Conservation (phyloP, 2,797 vertebrate species). For the Platalea minor region DNA sequence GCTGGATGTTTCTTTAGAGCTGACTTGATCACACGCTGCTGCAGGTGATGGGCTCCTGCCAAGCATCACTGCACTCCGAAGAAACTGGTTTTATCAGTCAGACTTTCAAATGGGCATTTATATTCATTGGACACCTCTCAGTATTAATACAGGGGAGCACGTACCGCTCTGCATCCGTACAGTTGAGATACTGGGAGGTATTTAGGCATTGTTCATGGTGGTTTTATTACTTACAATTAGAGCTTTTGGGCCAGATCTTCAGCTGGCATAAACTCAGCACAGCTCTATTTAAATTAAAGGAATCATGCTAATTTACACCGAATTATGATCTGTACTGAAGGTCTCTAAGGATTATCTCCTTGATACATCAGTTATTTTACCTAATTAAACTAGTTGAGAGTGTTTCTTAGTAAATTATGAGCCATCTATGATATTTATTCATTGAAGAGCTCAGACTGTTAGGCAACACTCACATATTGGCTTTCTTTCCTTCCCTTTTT, state of each 20-base stretch:
- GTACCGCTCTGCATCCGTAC: neutral
- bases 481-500: neutral
- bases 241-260: neutral
- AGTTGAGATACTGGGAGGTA: neutral
- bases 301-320: slow-evolving; percentile 5
- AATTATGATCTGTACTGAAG: slow-evolving; percentile 15
- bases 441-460: neutral
- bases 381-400: slow-evolving; percentile 31
- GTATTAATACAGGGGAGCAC: neutral
- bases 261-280: slow-evolving; percentile 20
- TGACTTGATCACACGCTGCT: slow-evolving; percentile 1
- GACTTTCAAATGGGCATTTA: slow-evolving; percentile 17
- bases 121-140: slow-evolving; percentile 18
- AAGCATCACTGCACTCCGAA: slow-evolving; percentile 7
- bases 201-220: slow-evolving; percentile 7
- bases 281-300: slow-evolving; percentile 1
- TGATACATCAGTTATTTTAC: neutral
- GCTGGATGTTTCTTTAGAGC: neutral
- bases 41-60: slow-evolving; percentile 48
- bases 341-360: slow-evolving; percentile 22
- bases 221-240: slow-evolving; percentile 32
- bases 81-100: neutral
- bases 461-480: neutral
- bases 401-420: slow-evolving; percentile 15
- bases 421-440: neutral